Conservation (phyloP, 2,797 vertebrate species). For the Myotis pilosus region DNA sequence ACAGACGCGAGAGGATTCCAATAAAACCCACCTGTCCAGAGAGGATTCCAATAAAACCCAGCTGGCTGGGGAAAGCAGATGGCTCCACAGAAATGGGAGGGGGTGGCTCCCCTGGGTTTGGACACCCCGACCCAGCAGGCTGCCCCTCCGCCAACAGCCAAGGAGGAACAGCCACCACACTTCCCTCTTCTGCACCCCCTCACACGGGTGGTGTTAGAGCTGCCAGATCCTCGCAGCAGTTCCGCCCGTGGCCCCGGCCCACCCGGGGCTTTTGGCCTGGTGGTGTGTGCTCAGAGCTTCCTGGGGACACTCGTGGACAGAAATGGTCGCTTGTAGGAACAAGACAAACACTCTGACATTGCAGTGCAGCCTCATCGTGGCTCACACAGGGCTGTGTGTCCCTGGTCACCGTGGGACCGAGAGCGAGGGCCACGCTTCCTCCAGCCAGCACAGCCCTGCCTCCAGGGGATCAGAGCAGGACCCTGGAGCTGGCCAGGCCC, state of each 20-base stretch:
- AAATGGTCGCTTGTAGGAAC: neutral
- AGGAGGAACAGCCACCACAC: rapidly evolving
- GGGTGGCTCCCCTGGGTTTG: neutral
- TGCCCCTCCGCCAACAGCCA: neutral
- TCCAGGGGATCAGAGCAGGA: neutral
- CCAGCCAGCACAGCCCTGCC: neutral
- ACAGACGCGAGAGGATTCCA: slow-evolving; percentile 59
- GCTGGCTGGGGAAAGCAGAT: neutral
- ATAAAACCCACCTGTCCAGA: slow-evolving; percentile 59
- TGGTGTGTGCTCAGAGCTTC: neutral
- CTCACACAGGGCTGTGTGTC: neutral
- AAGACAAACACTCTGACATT: neutral
- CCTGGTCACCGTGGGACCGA: neutral
- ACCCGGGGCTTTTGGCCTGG: neutral
- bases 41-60: slow-evolving; percentile 67
- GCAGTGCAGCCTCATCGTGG: neutral
- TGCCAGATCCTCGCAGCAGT: neutral
- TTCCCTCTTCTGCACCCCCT: neutral
- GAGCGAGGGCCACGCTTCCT: neutral
- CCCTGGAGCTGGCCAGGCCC: neutral
- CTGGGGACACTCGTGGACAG: neutral
- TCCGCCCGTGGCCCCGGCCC: neutral
- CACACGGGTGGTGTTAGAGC: neutral
- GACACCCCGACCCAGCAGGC: neutral
- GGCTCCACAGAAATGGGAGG: neutral